Percentiles rank a stretch among this genome's conserved stretches.
Evolutionary conservation across 1,140 invertebrate genomes (phyloP).

Genomic region (Drosophila setifemur): DNA sequence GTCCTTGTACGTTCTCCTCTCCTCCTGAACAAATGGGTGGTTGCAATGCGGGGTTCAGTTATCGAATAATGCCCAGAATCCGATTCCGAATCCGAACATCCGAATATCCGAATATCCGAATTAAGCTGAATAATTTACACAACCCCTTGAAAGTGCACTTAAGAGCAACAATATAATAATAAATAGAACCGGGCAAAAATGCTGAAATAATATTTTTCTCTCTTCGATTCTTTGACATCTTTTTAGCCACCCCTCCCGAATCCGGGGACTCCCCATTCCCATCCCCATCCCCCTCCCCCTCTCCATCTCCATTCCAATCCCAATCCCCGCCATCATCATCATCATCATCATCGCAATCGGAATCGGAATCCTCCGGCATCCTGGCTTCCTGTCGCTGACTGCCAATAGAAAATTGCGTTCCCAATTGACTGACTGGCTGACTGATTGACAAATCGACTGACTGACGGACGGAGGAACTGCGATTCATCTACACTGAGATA

Average conservation of each 20-base stretch:
- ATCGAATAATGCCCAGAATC: slow-evolving; percentile 48
- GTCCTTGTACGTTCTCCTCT: not conserved
- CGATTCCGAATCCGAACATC: slow-evolving; percentile 7
- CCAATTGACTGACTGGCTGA: slow-evolving; percentile 51
- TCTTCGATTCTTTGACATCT: too few relatives aligned
- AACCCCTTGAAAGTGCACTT: slow-evolving; percentile 75
- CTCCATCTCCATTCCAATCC: too few relatives aligned
- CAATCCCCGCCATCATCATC: not conserved
- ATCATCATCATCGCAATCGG: not conserved
- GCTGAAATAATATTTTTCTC: slow-evolving; percentile 47
- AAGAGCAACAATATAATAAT: slow-evolving; percentile 58
- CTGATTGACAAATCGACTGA: slow-evolving; percentile 35
- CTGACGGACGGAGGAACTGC: slow-evolving; percentile 16
- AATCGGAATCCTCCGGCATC: slow-evolving; percentile 11
- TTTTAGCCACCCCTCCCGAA: not conserved
- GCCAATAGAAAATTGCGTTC: slow-evolving; percentile 73
- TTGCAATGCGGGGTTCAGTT: not conserved
- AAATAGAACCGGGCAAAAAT: slow-evolving; percentile 26
- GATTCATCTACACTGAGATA: not conserved
- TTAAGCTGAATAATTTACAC: slow-evolving; percentile 81
- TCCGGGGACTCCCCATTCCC: too few relatives aligned
- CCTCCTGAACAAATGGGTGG: too few relatives aligned
- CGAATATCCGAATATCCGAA: slow-evolving; percentile 29
- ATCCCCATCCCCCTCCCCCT: not conserved
- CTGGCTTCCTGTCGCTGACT: slow-evolving; percentile 41